Evolutionary conservation across 37 sponge, comb jelly and placozoan genomes (phyloP).

Genomic region (Aphrocallistes beatrix): DNA sequence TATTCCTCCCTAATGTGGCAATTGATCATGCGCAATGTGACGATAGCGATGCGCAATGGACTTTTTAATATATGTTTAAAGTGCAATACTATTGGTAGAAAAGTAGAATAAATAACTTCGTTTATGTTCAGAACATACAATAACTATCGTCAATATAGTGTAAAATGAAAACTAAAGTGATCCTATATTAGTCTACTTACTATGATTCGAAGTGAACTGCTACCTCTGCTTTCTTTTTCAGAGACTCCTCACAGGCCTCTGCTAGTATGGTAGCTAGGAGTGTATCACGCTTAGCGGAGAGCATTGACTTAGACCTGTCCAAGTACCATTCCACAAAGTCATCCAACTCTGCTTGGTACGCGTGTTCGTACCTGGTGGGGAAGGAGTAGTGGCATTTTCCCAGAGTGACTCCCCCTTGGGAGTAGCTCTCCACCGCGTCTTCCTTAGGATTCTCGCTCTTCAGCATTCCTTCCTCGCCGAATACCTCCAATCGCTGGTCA

Average conservation of each 20-base stretch:
- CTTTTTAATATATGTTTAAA: no score
- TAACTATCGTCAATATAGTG: no score
- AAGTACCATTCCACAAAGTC: constrained; percentile 38
- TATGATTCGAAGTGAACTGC: not conserved
- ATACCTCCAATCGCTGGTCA: constrained; percentile 70
- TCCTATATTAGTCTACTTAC: no score
- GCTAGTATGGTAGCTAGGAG: constrained; percentile 32
- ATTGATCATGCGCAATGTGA: no score
- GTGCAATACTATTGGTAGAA: no score
- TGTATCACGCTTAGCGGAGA: constrained; percentile 25
- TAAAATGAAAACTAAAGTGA: no score
- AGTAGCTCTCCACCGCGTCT: constrained; percentile 16
- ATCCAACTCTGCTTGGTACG: constrained; percentile 29
- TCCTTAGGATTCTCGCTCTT: constrained; percentile 29
- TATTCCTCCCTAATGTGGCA: no score
- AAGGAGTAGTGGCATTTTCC: constrained; percentile 43
- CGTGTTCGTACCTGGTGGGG: constrained; percentile 46
- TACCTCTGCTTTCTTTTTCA: constrained; percentile 20
- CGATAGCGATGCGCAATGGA: no score
- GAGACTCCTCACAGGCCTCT: constrained; percentile 41
- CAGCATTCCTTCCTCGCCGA: constrained; percentile 61
- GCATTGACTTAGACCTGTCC: constrained; percentile 20
- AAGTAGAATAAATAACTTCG: no score
- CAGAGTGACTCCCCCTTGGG: not conserved
- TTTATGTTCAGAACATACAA: no score